Evolutionary conservation across 2,888 invertebrate genomes (phyloP), one percentile per base, ranked within the genome.

Genomic region (Volucella zonaria): DNA sequence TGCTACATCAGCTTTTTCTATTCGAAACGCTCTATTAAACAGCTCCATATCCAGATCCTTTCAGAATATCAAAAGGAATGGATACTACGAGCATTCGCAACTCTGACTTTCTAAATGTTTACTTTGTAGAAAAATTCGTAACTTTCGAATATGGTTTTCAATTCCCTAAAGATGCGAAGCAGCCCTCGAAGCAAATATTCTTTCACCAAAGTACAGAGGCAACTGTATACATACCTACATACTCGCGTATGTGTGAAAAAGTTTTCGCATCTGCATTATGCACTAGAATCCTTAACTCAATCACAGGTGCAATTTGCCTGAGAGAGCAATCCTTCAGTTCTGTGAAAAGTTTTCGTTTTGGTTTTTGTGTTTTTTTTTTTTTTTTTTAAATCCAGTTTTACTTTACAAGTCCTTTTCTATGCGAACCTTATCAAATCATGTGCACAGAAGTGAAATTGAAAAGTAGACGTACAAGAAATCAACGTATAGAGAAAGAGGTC

Each of bases 111-210:
- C n/a, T 47, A 49, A 40, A 64, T 31, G 62, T 18, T 64, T 51
- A 49, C 75, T 66, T 66, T 66, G 42, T 18, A 14, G 38, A 14
- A 40, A 45, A 66, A n/a, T 42, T 58, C 31, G 31, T 49, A 47
- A 56, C 47, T 58, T 49, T 56, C 58, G 15, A 59, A 58, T 59
- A 59, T 59, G 70, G 70, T 15, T 70, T 58, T 70, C 59, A 70
- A 59, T 49, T 70, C 70, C 40, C 70, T 47, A 49, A 70, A 59
- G 70, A 58, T 68, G 68, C 56, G 38, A 56, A 14, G 31, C 47
- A 11, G 54, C 11, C 15, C 38, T 47, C 58, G 58, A 68, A 70
- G 70, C 58, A 59, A 49, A 58, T 45, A 62, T 49, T 49, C 62
- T 38, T 12, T 47, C 49, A 59, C 59, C 18, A n/a, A 31, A 31